Percentiles rank a stretch among this genome's conserved stretches.
Conservation (phyloP, 2,113 vertebrate species). For the Chamaetylas fuelleborni region DNA sequence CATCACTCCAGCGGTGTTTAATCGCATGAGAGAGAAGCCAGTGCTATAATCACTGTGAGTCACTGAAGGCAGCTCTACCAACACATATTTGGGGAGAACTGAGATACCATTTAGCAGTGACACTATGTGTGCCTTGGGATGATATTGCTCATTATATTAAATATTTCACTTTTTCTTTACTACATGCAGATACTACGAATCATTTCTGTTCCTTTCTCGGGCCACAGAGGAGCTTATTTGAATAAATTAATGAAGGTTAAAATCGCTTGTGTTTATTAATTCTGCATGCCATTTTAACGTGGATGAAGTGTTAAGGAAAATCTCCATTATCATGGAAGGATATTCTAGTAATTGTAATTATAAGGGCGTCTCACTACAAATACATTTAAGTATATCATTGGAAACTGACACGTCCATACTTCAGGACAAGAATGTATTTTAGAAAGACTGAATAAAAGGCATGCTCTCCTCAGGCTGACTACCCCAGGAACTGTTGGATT, state of each 20-base stretch:
- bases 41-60: background rate
- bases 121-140: background rate
- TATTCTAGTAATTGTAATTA: background rate
- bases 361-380: background rate
- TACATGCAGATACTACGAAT: background rate
- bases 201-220: background rate
- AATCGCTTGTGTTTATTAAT: constrained; percentile 1
- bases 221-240: background rate
- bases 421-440: background rate
- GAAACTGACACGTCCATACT: background rate
- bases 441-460: background rate
- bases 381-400: background rate
- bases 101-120: background rate
- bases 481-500: background rate
- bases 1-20: fast-evolving
- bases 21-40: background rate
- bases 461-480: background rate
- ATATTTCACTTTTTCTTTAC: background rate
- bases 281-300: background rate
- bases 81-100: background rate
- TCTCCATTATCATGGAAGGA: background rate
- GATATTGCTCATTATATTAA: background rate
- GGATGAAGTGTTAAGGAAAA: background rate
- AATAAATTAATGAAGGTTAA: background rate
- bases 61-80: background rate